Evolutionary conservation across 2,888 invertebrate species (phyloP).

Genomic region (Lysandra coridon): DNA sequence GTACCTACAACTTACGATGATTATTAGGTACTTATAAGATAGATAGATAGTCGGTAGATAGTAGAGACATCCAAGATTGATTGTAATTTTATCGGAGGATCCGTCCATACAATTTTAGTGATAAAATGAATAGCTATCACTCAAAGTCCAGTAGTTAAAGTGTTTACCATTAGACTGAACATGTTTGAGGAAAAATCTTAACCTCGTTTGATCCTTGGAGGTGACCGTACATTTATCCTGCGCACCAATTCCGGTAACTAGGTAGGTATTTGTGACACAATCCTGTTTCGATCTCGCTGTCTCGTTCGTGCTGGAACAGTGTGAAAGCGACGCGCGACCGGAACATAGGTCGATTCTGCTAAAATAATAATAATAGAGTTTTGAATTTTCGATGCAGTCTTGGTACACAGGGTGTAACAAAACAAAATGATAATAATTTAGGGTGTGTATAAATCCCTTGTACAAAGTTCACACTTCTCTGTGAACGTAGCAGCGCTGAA

Average conservation of each 20-base stretch:
- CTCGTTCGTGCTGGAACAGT: neutral
- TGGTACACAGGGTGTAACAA: too few species aligned
- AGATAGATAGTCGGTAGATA: neutral
- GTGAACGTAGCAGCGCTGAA: too few species aligned
- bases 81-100: neutral
- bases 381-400: too few species aligned
- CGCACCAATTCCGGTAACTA: neutral
- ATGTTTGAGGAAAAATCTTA: slow-evolving; percentile 7
- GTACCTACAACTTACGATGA: neutral
- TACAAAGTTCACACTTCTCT: too few species aligned
- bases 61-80: neutral
- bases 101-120: neutral
- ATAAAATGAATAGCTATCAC: neutral
- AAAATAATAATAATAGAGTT: too few species aligned
- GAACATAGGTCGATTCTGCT: too few species aligned
- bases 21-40: neutral
- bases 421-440: too few species aligned
- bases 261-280: neutral
- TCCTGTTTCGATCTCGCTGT: neutral
- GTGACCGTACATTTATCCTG: neutral
- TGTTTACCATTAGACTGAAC: neutral
- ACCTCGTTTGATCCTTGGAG: slow-evolving; percentile 10
- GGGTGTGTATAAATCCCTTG: too few species aligned
- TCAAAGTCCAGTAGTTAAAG: neutral
- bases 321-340: neutral